Evolutionary conservation across 2,888 invertebrate genomes (phyloP).

Genomic region (Chloroclysta siterata): DNA sequence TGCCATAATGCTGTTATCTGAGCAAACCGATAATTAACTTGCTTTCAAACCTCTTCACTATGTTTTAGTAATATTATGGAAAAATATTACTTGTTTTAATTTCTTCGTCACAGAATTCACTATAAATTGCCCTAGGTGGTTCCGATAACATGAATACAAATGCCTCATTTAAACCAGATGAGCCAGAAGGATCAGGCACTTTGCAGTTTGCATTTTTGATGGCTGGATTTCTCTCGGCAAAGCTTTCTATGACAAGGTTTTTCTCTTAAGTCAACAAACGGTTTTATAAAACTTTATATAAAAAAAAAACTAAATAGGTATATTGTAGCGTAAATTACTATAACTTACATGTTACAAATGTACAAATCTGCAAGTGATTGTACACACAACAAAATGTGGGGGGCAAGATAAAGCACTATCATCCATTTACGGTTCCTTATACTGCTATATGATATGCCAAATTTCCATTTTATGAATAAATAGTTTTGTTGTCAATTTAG

Average conservation of each 20-base stretch:
- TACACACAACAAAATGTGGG: not conserved
- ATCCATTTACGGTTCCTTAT: not conserved
- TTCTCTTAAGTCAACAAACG: not conserved
- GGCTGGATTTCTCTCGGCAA: constrained; percentile 5
- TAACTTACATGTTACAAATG: too few relatives aligned
- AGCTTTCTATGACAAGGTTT: not conserved
- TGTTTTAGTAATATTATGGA: too few relatives aligned
- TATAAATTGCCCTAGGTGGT: constrained; percentile 14
- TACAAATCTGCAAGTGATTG: not conserved
- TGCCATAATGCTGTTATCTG: too few relatives aligned
- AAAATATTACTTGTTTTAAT: too few relatives aligned
- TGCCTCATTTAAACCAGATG: constrained; percentile 26
- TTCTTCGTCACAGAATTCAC: constrained; percentile 17
- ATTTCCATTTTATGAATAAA: constrained; percentile 10
- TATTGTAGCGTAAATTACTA: too few relatives aligned
- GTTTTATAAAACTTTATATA: too few relatives aligned
- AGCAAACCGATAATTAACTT: too few relatives aligned
- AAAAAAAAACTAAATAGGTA: too few relatives aligned
- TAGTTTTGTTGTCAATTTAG: constrained; percentile 1
- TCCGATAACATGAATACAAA: constrained; percentile 26
- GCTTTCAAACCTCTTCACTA: too few relatives aligned
- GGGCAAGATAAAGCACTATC: not conserved
- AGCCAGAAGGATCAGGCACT: constrained; percentile 15
- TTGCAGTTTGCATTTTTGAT: constrained; percentile 20
- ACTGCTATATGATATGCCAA: not conserved